Evolutionary conservation across 2,888 invertebrate species (phyloP).

Genomic region (Drosophila yooni): DNA sequence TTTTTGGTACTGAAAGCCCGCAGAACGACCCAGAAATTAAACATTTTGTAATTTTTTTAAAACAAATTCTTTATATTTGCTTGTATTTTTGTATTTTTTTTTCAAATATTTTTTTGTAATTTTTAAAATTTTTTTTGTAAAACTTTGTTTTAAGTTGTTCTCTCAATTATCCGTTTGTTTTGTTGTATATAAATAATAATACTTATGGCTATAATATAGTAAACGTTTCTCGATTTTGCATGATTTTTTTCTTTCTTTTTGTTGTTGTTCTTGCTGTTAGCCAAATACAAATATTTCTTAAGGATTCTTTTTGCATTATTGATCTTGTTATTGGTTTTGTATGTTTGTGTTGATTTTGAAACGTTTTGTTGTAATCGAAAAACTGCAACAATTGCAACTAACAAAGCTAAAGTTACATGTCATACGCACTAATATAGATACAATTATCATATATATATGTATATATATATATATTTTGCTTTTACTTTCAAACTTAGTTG

Average conservation of each 20-base stretch:
- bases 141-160: slow-evolving; percentile 82
- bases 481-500: slow-evolving; percentile 47
- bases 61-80: slow-evolving; percentile 80
- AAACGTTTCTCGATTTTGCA: slow-evolving; percentile 74
- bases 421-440: slow-evolving; percentile 66
- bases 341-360: slow-evolving; percentile 17
- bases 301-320: slow-evolving; percentile 40
- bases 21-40: neutral
- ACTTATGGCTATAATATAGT: slow-evolving; percentile 81
- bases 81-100: slow-evolving; percentile 64
- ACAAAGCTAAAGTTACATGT: slow-evolving; percentile 75
- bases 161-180: slow-evolving; percentile 64
- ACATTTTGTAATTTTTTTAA: slow-evolving; percentile 62
- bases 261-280: slow-evolving; percentile 20
- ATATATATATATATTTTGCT: slow-evolving; percentile 29
- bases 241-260: slow-evolving; percentile 31
- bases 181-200: slow-evolving; percentile 83
- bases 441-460: slow-evolving; percentile 31
- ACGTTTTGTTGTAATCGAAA: slow-evolving; percentile 63
- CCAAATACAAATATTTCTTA: slow-evolving; percentile 33
- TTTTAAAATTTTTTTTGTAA: slow-evolving; percentile 70
- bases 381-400: slow-evolving; percentile 79
- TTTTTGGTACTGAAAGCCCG: neutral
- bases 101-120: slow-evolving; percentile 55
- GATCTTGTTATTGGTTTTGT: slow-evolving; percentile 45